A percentile compares a stretch with the other conserved stretches of the same genome.
Evolutionary conservation across 2,797 vertebrate species (phyloP).

Genomic region (Chloroceryle amazona): DNA sequence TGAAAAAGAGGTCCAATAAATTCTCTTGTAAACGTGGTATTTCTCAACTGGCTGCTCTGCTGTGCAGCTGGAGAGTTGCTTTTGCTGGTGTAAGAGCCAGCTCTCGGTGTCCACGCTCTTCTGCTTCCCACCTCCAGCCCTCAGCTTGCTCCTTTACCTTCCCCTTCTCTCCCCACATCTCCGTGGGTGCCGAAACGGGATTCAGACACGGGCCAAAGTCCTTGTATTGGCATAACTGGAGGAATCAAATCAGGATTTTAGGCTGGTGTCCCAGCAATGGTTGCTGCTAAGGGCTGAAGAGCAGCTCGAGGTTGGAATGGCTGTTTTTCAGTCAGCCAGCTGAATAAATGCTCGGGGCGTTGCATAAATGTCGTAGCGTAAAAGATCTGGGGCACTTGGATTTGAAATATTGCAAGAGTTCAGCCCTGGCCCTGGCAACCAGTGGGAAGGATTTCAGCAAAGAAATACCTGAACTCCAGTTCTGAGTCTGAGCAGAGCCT

Average conservation of each 20-base stretch:
- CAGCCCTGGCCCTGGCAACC: not conserved
- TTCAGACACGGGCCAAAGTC: rapidly evolving
- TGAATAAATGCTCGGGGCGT: conserved; percentile 4
- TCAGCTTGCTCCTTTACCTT: not conserved
- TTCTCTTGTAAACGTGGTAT: rapidly evolving
- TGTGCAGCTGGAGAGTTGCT: not conserved
- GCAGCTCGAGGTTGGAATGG: not conserved
- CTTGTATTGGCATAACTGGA: not conserved
- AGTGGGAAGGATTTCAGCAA: not conserved
- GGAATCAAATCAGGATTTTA: not conserved
- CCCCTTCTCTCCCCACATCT: not conserved
- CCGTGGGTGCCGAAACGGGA: rapidly evolving
- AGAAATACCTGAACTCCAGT: not conserved
- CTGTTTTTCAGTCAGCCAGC: not conserved
- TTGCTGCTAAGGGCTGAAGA: not conserved
- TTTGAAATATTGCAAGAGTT: not conserved
- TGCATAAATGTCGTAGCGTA: not conserved
- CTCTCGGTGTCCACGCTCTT: not conserved
- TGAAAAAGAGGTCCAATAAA: not conserved
- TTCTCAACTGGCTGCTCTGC: not conserved
- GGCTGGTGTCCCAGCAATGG: not conserved
- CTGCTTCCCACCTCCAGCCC: not conserved
- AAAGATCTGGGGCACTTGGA: not conserved
- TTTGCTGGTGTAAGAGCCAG: not conserved
- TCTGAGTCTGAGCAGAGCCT: not conserved